Percentiles rank a stretch among this genome's conserved stretches.
phyloP scores from a whole-genome alignment of 2,888 invertebrate genomes.

The Xiphydria camelus region DNA sequence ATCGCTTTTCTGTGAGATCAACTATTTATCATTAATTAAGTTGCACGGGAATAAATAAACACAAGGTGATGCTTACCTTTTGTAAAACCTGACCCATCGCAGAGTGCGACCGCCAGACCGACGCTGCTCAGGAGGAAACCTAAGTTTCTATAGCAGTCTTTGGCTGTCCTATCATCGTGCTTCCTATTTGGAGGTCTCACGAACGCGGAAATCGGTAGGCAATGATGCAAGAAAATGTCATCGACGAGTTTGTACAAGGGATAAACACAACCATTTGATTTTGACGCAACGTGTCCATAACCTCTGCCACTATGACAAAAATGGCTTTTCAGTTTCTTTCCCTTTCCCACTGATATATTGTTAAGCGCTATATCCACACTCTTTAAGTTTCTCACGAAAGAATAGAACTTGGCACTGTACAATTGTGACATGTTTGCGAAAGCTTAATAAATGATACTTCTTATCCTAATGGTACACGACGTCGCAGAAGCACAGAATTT shows the following conservation, averaged over 20 bases:
- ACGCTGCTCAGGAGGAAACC: slow-evolving; percentile 19
- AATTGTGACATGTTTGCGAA: slow-evolving; percentile 36
- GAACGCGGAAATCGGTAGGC: background rate
- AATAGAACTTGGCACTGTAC: slow-evolving; percentile 23
- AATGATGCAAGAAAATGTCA: slow-evolving; percentile 1
- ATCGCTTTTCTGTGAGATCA: slow-evolving; percentile 54
- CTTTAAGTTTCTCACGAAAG: slow-evolving; percentile 14
- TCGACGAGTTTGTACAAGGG: slow-evolving; percentile 23
- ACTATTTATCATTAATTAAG: slow-evolving; percentile 7
- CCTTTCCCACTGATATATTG: slow-evolving; percentile 11
- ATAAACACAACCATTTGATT: slow-evolving; percentile 15
- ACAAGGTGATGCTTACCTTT: slow-evolving; percentile 19
- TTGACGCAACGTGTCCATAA: slow-evolving; percentile 30
- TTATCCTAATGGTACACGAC: background rate
- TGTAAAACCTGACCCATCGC: slow-evolving; percentile 14
- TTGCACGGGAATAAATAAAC: background rate
- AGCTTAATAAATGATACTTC: background rate
- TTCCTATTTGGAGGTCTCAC: background rate
- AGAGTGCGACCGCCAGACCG: slow-evolving; percentile 18
- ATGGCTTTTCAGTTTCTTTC: slow-evolving; percentile 10
- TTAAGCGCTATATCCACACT: slow-evolving; percentile 16
- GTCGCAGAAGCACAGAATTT: background rate
- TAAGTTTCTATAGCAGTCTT: slow-evolving; percentile 11
- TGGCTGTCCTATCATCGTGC: background rate
- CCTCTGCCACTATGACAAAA: slow-evolving; percentile 26